Evolutionary conservation across 2,797 vertebrate species (phyloP).

Genomic region (Xerus rutilus): DNA sequence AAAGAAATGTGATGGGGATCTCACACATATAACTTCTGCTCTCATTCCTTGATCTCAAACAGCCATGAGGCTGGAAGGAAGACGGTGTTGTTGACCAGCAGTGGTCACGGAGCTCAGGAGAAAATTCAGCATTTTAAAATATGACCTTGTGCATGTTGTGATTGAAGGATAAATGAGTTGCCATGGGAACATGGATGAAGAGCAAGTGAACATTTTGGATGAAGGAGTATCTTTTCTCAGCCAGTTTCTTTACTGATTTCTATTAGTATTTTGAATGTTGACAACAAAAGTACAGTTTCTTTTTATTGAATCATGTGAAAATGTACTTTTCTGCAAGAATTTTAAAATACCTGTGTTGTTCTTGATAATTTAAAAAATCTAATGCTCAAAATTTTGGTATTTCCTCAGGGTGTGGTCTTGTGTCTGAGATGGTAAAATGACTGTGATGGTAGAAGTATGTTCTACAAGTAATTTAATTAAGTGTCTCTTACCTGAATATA

Average conservation of each 20-base stretch:
- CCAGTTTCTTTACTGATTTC: neutral
- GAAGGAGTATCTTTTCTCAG: neutral
- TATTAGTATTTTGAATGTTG: neutral
- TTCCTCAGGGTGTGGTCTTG: neutral
- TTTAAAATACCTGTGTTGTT: neutral
- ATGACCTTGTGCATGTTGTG: neutral
- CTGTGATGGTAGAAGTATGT: neutral
- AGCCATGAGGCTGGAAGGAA: neutral
- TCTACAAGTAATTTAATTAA: neutral
- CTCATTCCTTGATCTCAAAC: neutral
- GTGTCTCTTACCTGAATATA: neutral
- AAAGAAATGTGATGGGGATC: neutral
- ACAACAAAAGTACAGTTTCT: neutral
- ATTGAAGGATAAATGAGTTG: neutral
- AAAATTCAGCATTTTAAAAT: neutral
- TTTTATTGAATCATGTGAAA: neutral
- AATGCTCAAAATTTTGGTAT: neutral
- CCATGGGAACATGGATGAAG: neutral
- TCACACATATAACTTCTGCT: neutral
- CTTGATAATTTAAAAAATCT: neutral
- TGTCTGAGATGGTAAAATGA: neutral
- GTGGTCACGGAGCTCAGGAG: neutral
- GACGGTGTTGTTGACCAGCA: no score
- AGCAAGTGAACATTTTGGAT: neutral
- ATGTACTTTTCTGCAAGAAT: neutral